These are phyloP conservation scores for Sinonovacula constricta DNA, from an alignment of 1,140 invertebrate species.

Conservation along the genomic window DNA sequence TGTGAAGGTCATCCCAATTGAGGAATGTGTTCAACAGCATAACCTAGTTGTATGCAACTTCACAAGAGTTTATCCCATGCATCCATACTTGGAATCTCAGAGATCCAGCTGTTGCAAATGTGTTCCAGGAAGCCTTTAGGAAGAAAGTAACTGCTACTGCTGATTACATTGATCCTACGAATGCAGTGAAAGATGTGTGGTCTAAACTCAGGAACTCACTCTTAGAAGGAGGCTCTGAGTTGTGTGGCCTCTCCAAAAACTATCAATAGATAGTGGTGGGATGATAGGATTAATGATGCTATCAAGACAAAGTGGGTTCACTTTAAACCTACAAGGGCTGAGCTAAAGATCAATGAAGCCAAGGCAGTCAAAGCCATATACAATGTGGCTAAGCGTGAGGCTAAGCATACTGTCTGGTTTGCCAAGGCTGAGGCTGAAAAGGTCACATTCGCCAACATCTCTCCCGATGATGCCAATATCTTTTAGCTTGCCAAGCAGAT, in stretches of 20 bases:
- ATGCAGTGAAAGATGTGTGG: slow-evolving; percentile 8
- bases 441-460: too few species aligned
- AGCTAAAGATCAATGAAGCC: not conserved
- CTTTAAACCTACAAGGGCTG: slow-evolving; percentile 15
- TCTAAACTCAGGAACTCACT: slow-evolving; percentile 1
- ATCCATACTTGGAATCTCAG: slow-evolving; percentile 23
- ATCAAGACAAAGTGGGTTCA: not conserved
- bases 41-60: too few species aligned
- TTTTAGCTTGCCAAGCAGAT: too few species aligned
- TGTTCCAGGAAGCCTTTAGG: too few species aligned
- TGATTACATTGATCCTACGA: not conserved
- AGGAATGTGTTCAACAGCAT: too few species aligned
- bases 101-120: too few species aligned
- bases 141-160: too few species aligned
- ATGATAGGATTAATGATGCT: slow-evolving; percentile 7
- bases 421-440: too few species aligned
- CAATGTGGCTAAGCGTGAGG: slow-evolving; percentile 2
- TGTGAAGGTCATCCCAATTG: too few species aligned
- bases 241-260: slow-evolving; percentile 14
- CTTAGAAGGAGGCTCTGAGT: slow-evolving; percentile 3
- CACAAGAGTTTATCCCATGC: slow-evolving; percentile 11
- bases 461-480: too few species aligned
- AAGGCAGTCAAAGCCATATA: too few species aligned
- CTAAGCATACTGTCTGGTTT: slow-evolving; percentile 13
- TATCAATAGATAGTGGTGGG: slow-evolving; percentile 25